phyloP scores from a whole-genome alignment of 2,888 invertebrate genomes.

The Dyspetes luteomarginatus region DNA sequence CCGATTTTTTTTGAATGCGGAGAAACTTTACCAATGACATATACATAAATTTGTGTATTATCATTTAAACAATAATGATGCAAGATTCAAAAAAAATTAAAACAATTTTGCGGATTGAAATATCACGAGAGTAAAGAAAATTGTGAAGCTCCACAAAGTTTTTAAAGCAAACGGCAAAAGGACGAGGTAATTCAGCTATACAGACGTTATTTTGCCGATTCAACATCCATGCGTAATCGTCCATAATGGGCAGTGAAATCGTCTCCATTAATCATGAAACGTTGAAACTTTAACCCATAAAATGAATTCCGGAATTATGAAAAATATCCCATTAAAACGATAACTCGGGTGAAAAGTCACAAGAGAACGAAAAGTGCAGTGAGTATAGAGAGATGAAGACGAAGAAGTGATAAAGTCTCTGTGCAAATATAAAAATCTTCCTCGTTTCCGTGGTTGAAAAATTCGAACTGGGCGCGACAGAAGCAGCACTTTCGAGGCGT shows the following conservation, averaged over 20 bases:
- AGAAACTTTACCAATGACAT: no score
- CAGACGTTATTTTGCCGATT: not conserved
- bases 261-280: not conserved
- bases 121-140: no score
- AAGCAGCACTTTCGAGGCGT: slow-evolving; percentile 45
- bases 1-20: not conserved
- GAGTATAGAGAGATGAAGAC: not conserved
- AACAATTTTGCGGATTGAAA: no score
- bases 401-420: slow-evolving; percentile 22
- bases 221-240: not conserved
- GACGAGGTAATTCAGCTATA: not conserved
- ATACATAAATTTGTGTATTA: no score
- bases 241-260: not conserved
- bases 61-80: no score
- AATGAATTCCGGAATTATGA: slow-evolving; percentile 16
- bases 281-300: slow-evolving; percentile 4
- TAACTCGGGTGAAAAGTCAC: slow-evolving; percentile 38
- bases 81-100: no score
- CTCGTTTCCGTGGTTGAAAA: slow-evolving; percentile 33
- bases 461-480: slow-evolving; percentile 41
- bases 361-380: not conserved
- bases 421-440: slow-evolving; percentile 40
- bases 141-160: not conserved
- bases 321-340: slow-evolving; percentile 37
- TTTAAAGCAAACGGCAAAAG: not conserved